Conservation (phyloP, 1,140 invertebrate species). For the Wasmannia auropunctata region DNA sequence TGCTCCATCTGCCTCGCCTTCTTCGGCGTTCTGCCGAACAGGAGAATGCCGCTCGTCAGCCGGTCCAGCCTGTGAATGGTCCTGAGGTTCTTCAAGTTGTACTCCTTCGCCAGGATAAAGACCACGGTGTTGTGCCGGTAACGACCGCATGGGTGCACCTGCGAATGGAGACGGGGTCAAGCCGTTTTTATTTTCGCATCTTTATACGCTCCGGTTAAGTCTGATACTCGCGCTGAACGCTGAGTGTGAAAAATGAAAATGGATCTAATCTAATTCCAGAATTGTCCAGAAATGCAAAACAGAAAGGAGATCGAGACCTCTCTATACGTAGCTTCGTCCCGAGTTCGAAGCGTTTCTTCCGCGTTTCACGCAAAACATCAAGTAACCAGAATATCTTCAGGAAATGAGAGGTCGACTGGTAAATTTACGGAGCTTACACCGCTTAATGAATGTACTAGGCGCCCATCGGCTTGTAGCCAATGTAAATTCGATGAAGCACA, state of each 20-base stretch:
- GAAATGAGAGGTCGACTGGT: constrained; percentile 1
- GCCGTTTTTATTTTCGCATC: neutral
- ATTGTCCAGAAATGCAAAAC: neutral
- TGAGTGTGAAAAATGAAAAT: neutral
- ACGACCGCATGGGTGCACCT: constrained; percentile 98
- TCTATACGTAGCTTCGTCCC: neutral
- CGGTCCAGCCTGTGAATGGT: constrained; percentile 97
- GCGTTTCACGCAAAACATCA: neutral
- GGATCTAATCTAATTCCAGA: neutral
- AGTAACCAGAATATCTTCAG: constrained; percentile 52
- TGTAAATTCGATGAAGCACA: constrained; percentile 45
- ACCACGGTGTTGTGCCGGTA: constrained; percentile 98
- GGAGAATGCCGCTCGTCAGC: constrained; percentile 96
- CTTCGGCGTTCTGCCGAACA: constrained; percentile 97
- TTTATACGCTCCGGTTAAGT: neutral
- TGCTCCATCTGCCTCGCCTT: constrained; percentile 97
- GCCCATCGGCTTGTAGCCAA: constrained; percentile 24
- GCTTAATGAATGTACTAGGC: constrained; percentile 5
- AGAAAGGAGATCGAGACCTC: neutral
- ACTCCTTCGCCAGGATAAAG: constrained; percentile 98
- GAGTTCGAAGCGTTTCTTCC: neutral
- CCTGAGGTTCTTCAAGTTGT: constrained; percentile 96
- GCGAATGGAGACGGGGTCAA: constrained; percentile 69
- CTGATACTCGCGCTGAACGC: neutral
- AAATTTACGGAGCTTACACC: constrained; percentile 12